A percentile compares a stretch with the other conserved stretches of the same genome.
Evolutionary conservation across 2,888 invertebrate species (phyloP).

Genomic region (Bimastos eiseni): DNA sequence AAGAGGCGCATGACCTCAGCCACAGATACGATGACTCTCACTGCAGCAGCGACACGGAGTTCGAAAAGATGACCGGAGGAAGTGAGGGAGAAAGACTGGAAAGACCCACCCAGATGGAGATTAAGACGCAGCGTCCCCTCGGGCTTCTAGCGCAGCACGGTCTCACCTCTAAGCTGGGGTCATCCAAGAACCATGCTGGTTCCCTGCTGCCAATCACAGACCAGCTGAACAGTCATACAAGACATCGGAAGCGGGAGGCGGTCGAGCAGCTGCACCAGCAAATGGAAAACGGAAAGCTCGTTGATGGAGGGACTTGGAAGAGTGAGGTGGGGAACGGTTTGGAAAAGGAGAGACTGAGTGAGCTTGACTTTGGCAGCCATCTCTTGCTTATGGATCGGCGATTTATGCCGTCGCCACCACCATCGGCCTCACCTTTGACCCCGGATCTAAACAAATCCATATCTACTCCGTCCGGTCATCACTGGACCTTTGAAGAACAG

Average conservation of each 20-base stretch:
- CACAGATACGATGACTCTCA: not conserved
- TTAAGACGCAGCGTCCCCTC: slow-evolving; percentile 44
- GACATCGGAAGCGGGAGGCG: slow-evolving; percentile 15
- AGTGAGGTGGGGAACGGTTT: not conserved
- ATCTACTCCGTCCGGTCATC: slow-evolving; percentile 52
- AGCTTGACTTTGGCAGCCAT: slow-evolving; percentile 8
- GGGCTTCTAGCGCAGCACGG: slow-evolving; percentile 47
- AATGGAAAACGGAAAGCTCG: not conserved
- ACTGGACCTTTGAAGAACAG: slow-evolving; percentile 98
- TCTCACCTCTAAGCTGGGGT: slow-evolving; percentile 37
- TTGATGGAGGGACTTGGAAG: not conserved
- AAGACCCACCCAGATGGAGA: slow-evolving; percentile 40
- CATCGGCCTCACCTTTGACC: slow-evolving; percentile 16
- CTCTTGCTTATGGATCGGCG: slow-evolving; percentile 37
- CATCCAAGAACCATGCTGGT: not conserved
- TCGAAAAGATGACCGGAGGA: slow-evolving; percentile 49
- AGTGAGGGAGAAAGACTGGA: slow-evolving; percentile 20
- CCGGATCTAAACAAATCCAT: slow-evolving; percentile 14
- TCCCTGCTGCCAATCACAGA: not conserved
- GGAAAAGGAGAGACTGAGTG: not conserved
- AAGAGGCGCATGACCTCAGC: not conserved
- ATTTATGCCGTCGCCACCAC: slow-evolving; percentile 37
- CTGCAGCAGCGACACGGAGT: not conserved
- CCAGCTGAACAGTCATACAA: not conserved
- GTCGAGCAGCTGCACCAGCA: not conserved